Evolutionary conservation across 2,113 vertebrate genomes (phyloP), one percentile per base, ranked within the genome.

Genomic region (Crotalus horridus): DNA sequence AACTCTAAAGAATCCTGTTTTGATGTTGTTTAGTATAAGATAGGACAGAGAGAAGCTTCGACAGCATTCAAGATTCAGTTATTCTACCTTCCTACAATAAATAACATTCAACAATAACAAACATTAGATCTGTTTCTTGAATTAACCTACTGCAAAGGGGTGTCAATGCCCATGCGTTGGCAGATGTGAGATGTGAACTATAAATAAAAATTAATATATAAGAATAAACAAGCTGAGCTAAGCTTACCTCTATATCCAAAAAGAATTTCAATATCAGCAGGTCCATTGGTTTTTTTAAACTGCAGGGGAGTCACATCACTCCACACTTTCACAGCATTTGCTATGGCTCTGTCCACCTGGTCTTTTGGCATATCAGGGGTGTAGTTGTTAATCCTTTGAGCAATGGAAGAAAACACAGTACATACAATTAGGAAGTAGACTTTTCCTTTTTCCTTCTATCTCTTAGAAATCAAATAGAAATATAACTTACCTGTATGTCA

Each of bases 401-500:
- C 56, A 94, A 58, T 11, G 94, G 48, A 95, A 94, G 26, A 87
- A 94, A 94, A 88, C 4, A 91, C 17, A 6, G n/a, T 26, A 24
- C 53, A 54, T 86, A 13, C 29, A 43, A 51, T 86, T 29, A 39
- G 55, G 17, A 59, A 92, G 24, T 39, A 39, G 48, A 15, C 7
- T 81, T 29, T 5, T 23, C 29, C 33, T 6, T 6, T n/a, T 24
- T 46, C 13, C 43, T 74, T 69, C 29, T 55, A 3, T 12, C 21
- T 74, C 33, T 92, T 21, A 89, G 94, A 95, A 92, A 5, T 87
- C 39, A 87, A 94, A 59, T 39, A n/a, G 69, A 81, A 81, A 39
- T 0, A 7, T 56, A 87, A 94, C 97, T 93, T 89, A 98, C 98
- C 15, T 98, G 96, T 98, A 98, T 74, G 97, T 98, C 90, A 98